Conservation (phyloP, 2,113 vertebrate species). For the Crotalus tigris region DNA sequence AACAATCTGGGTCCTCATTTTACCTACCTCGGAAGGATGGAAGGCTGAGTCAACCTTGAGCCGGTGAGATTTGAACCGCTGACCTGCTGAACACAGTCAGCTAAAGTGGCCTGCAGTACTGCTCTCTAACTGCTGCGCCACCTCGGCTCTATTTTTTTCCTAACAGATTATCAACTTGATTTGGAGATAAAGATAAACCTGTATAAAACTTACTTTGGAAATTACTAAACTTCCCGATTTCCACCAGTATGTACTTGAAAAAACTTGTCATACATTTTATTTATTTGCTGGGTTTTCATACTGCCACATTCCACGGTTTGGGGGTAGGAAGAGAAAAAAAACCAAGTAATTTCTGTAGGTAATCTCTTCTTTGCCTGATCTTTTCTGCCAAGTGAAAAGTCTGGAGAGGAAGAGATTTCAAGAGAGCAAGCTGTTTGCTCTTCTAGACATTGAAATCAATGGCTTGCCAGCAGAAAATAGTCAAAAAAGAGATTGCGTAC, state of each 20-base stretch:
- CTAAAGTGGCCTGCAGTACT: no score
- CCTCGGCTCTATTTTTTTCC: not conserved
- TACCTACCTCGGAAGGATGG: no score
- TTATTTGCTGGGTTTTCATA: not conserved
- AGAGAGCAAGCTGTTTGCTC: not conserved
- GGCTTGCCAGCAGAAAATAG: not conserved
- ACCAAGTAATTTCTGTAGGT: not conserved
- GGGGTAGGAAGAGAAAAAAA: not conserved
- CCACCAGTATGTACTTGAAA: not conserved
- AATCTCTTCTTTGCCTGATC: not conserved
- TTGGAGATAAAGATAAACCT: not conserved
- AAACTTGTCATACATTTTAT: not conserved
- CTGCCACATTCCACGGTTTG: not conserved
- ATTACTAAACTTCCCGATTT: not conserved
- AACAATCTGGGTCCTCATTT: no score
- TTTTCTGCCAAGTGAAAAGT: not conserved
- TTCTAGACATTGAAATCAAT: not conserved
- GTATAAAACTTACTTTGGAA: not conserved
- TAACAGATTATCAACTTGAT: not conserved
- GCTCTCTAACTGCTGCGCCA: no score
- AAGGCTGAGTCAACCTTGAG: no score
- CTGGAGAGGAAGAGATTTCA: not conserved
- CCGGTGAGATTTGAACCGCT: no score
- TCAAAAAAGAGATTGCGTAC: not conserved
- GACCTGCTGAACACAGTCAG: no score